phyloP scores from a whole-genome alignment of 2,113 vertebrate genomes.

The Poeciliopsis turrubarensis region DNA sequence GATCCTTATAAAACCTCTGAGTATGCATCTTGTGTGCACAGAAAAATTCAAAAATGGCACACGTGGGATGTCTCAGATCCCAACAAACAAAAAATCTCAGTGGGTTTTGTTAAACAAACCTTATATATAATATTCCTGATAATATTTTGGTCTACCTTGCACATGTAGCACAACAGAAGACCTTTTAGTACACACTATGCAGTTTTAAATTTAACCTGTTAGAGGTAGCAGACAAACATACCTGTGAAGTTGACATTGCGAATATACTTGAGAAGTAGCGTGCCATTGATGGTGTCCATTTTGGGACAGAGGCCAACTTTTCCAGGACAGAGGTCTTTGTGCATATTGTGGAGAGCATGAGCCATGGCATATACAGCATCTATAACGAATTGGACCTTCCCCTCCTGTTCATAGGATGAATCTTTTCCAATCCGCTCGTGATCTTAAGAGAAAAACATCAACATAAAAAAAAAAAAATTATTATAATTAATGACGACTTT shows the following conservation, averaged over 20 bases:
- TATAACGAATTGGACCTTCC: slow-evolving; percentile 95
- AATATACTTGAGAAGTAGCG: slow-evolving; percentile 93
- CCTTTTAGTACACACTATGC: too few species aligned
- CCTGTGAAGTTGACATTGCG: slow-evolving; percentile 95
- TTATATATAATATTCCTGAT: neutral
- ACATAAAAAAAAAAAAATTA: neutral
- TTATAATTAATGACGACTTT: neutral
- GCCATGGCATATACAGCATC: slow-evolving; percentile 95
- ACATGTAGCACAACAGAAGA: neutral
- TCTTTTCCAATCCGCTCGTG: slow-evolving; percentile 93
- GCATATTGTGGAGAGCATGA: slow-evolving; percentile 93
- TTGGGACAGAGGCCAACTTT: slow-evolving; percentile 89
- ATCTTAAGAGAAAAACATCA: slow-evolving; percentile 73
- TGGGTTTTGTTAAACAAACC: neutral
- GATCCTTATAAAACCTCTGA: slow-evolving; percentile 18
- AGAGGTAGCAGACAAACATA: slow-evolving; percentile 61
- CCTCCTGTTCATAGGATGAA: slow-evolving; percentile 93
- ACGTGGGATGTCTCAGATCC: neutral
- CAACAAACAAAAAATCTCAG: neutral
- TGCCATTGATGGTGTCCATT: slow-evolving; percentile 91
- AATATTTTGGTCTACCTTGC: neutral
- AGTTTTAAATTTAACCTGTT: too few species aligned
- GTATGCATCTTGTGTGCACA: neutral
- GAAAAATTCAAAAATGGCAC: slow-evolving; percentile 24
- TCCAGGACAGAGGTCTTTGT: slow-evolving; percentile 89